phyloP scores from a whole-genome alignment of 1,140 invertebrate species.

The Parapsyche elsis region DNA sequence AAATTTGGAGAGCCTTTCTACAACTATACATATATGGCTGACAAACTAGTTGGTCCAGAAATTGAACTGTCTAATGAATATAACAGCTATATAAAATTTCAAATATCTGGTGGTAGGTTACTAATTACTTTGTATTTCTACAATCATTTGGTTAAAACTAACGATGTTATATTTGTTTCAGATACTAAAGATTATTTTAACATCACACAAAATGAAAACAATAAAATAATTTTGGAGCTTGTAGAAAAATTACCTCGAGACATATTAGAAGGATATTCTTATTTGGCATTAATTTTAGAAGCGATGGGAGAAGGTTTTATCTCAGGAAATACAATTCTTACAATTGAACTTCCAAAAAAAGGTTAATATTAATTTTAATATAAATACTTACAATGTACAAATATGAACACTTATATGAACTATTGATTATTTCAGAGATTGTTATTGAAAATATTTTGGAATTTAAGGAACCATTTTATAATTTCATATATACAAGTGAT shows the following conservation, averaged over 20 bases:
- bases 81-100: neutral
- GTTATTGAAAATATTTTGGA: neutral
- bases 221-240: neutral
- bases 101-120: neutral
- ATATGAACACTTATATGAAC: too few relatives aligned
- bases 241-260: neutral
- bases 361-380: neutral
- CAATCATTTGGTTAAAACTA: too few relatives aligned
- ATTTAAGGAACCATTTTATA: neutral
- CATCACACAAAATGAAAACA: neutral
- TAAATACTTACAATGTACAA: too few relatives aligned
- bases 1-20: too few relatives aligned
- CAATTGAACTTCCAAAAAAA: slow-evolving; percentile 6
- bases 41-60: neutral
- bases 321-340: neutral
- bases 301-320: neutral
- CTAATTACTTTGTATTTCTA: neutral
- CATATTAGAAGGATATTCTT: neutral
- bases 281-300: neutral
- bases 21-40: neutral
- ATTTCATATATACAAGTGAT: slow-evolving; percentile 7
- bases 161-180: neutral
- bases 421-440: too few relatives aligned
- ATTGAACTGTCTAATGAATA: neutral
- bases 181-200: slow-evolving; percentile 4